These are phyloP conservation scores for Natrix natrix DNA, from an alignment of 2,797 vertebrate species.

Conservation along the genomic window DNA sequence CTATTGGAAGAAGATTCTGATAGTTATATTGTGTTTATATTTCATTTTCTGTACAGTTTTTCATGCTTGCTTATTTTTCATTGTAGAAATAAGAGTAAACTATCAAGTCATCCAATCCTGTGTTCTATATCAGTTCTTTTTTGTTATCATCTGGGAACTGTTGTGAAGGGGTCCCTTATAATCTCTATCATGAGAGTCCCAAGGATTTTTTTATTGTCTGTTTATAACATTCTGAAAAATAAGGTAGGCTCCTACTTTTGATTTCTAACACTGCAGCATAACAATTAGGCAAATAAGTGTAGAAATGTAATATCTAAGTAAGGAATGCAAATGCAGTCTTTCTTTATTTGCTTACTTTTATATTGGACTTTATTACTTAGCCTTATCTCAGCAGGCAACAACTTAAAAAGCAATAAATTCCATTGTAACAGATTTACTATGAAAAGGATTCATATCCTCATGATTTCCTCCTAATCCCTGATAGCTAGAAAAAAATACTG, in stretches of 20 bases:
- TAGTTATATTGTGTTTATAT: not conserved
- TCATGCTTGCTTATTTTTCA: slow-evolving; percentile 44
- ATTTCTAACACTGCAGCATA: slow-evolving; percentile 11
- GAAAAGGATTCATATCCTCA: not conserved
- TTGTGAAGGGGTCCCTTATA: slow-evolving; percentile 74
- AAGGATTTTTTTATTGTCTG: slow-evolving; percentile 61
- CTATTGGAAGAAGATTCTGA: not conserved
- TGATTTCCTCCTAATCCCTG: not conserved
- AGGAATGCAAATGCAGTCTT: not conserved
- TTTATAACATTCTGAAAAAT: slow-evolving; percentile 61
- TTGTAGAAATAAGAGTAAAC: slow-evolving; percentile 73
- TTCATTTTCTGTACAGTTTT: slow-evolving; percentile 28
- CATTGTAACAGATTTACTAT: not conserved
- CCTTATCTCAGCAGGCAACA: not conserved
- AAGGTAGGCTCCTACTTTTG: slow-evolving; percentile 65
- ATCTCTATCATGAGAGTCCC: slow-evolving; percentile 71
- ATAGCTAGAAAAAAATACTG: not conserved
- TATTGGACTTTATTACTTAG: not conserved
- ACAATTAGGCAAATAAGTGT: not conserved
- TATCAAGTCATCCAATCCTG: slow-evolving; percentile 67
- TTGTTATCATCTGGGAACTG: slow-evolving; percentile 78
- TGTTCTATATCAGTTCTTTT: slow-evolving; percentile 72
- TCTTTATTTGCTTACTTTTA: not conserved
- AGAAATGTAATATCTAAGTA: not conserved
- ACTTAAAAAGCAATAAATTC: not conserved